phyloP scores from a whole-genome alignment of 2,888 invertebrate species.

The Hetaerina titia region DNA sequence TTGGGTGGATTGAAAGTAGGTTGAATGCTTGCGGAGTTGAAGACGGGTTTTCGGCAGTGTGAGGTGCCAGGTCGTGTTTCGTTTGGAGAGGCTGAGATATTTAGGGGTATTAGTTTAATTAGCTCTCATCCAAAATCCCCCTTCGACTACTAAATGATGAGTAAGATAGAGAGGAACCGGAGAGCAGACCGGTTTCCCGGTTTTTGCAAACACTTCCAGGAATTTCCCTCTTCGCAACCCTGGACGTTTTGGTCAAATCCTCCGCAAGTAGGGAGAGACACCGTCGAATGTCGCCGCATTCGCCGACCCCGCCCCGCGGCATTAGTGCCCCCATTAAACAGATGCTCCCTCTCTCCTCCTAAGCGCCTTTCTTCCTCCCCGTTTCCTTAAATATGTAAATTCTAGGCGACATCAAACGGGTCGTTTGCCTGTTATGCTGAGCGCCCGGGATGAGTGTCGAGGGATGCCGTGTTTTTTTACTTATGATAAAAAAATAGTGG shows the following conservation, averaged over 20 bases:
- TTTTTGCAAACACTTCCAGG: background rate
- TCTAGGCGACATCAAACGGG: slow-evolving; percentile 27
- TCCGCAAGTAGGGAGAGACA: too few relatives aligned
- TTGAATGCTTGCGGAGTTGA: too few relatives aligned
- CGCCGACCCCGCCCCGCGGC: background rate
- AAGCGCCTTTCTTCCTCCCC: background rate
- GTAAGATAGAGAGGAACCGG: background rate
- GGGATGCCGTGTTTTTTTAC: background rate
- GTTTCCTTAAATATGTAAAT: slow-evolving; percentile 41
- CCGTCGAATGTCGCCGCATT: background rate
- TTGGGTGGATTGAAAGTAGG: too few relatives aligned
- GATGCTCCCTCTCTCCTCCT: background rate
- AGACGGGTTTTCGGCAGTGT: too few relatives aligned
- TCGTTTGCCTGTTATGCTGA: slow-evolving; percentile 36
- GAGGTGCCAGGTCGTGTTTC: too few relatives aligned
- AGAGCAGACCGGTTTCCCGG: background rate
- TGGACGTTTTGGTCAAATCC: background rate
- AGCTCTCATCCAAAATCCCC: too few relatives aligned
- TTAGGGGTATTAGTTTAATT: too few relatives aligned
- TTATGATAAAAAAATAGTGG: background rate
- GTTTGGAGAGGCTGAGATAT: too few relatives aligned
- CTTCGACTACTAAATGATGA: too few relatives aligned
- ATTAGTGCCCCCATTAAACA: slow-evolving; percentile 19
- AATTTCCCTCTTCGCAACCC: background rate
- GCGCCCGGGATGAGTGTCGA: slow-evolving; percentile 1